Evolutionary conservation across 2,888 invertebrate species (phyloP).

Genomic region (Bibio marci): DNA sequence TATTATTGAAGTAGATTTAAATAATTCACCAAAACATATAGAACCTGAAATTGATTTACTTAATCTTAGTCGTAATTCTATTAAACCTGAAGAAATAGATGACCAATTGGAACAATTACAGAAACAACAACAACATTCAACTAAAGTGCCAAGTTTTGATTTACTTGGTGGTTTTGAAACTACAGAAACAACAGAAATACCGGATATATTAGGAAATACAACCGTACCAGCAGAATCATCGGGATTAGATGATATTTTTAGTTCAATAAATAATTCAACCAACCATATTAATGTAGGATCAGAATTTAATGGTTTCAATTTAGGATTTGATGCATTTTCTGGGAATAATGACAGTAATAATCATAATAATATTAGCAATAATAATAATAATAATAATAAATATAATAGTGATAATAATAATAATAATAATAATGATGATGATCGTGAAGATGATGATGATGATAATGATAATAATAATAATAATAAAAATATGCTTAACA

Average conservation of each 20-base stretch:
- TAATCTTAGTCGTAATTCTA: slow-evolving; percentile 29
- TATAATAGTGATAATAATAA: too few species aligned
- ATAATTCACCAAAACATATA: slow-evolving; percentile 21
- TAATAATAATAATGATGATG: neutral
- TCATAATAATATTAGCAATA: too few species aligned
- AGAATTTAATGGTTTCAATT: slow-evolving; percentile 12
- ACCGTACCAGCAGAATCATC: slow-evolving; percentile 7
- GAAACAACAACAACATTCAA: slow-evolving; percentile 17
- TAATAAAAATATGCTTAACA: too few species aligned
- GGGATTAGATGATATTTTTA: slow-evolving; percentile 49
- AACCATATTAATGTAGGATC: slow-evolving; percentile 7
- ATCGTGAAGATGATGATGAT: neutral
- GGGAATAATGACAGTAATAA: neutral
- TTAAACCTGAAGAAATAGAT: slow-evolving; percentile 10
- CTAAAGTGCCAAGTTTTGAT: slow-evolving; percentile 38
- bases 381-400: neutral
- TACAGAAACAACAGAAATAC: slow-evolving; percentile 23
- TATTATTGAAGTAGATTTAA: neutral
- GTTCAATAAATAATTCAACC: slow-evolving; percentile 24
- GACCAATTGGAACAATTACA: slow-evolving; percentile 13
- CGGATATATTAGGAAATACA: slow-evolving; percentile 19
- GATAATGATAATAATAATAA: too few species aligned
- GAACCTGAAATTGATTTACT: slow-evolving; percentile 37
- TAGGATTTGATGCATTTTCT: slow-evolving; percentile 17
- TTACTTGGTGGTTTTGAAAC: slow-evolving; percentile 33